Percentiles rank a stretch among this genome's conserved stretches.
phyloP scores from a whole-genome alignment of 2,113 vertebrate species.

The Edolisoma coerulescens region DNA sequence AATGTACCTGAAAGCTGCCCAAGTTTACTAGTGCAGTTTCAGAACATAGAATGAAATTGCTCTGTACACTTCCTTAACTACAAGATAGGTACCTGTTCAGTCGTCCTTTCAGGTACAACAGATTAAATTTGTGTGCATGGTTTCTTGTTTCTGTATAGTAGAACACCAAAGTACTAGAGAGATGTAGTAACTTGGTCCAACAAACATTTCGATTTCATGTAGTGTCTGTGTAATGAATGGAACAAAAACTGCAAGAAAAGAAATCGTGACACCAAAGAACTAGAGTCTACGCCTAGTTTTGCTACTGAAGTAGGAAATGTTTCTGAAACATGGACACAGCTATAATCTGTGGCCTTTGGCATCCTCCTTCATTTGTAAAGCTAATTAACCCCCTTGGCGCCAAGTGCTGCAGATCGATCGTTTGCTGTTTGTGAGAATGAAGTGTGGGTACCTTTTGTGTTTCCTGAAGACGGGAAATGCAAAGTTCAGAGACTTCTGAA shows the following conservation, averaged over 20 bases:
- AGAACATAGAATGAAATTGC: slow-evolving; percentile 23
- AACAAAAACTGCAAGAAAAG: slow-evolving; percentile 51
- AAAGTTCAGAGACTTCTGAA: background rate
- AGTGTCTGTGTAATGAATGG: slow-evolving; percentile 62
- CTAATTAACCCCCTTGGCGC: background rate
- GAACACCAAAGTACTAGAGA: slow-evolving; percentile 47
- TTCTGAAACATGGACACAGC: background rate
- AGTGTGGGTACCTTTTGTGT: background rate
- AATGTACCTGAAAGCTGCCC: slow-evolving; percentile 43
- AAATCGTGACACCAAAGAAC: slow-evolving; percentile 63
- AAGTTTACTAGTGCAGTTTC: slow-evolving; percentile 50
- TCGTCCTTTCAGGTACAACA: slow-evolving; percentile 46
- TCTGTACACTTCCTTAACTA: slow-evolving; percentile 33
- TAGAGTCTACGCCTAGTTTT: slow-evolving; percentile 59
- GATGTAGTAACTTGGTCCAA: slow-evolving; percentile 60
- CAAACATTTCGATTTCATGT: slow-evolving; percentile 62
- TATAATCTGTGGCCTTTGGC: background rate
- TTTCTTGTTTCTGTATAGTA: slow-evolving; percentile 59
- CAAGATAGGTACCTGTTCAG: slow-evolving; percentile 41
- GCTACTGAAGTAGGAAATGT: background rate
- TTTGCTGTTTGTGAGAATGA: background rate
- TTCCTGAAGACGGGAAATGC: background rate
- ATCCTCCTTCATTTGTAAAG: background rate
- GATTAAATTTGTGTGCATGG: slow-evolving; percentile 57
- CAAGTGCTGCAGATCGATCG: background rate